Evolutionary conservation across 2,113 vertebrate genomes (phyloP), one percentile per base, ranked within the genome.

Genomic region (Apodemus sylvaticus): DNA sequence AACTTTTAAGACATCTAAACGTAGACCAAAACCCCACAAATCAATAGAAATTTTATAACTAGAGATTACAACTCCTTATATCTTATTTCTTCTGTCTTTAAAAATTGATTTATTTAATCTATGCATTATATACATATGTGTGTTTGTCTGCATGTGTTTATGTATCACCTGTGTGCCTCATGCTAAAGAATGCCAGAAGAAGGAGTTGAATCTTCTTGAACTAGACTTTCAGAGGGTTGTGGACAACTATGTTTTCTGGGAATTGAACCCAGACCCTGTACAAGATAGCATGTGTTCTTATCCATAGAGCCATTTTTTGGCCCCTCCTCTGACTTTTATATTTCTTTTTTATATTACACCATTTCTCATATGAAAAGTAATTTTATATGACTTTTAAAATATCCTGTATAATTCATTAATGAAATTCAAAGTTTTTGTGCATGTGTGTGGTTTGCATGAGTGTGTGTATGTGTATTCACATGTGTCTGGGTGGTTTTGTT

Each of bases 1-100:
- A 92, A 82, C 53, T 88, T 93, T 93, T 95, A 94, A 71, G 83
- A 85, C 48, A 92, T 64, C 86, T 93, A 92, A 94, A 87, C 92
- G 94, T 66, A 95, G 29, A 86, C 24, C 55, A 89, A 95, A 90
- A 78, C 5, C 9, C 10, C 71, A 73, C 45, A 64, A 77, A 78
- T 70, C 11, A 20, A 42, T 68, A 6, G n/a, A 94, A 53, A 31
- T 8, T 86, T 73, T 89, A 64, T 86, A 89, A 53, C n/a, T 91
- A 90, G 71, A 90, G 53, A 91, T 17, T 62, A 55, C 7, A 73
- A 26, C 24, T 79, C 82, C 20, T 89, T 74, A 60, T 66, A 88
- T 96, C 14, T 94, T 53, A 74, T 94, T 93, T 93, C 68, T 45
- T 89, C n/a, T 91, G 55, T 60, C 86, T 85, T 1, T 73, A 73